These are phyloP conservation scores for Artibeus lituratus DNA, from an alignment of 2,797 vertebrate genomes.

Conservation along the genomic window DNA sequence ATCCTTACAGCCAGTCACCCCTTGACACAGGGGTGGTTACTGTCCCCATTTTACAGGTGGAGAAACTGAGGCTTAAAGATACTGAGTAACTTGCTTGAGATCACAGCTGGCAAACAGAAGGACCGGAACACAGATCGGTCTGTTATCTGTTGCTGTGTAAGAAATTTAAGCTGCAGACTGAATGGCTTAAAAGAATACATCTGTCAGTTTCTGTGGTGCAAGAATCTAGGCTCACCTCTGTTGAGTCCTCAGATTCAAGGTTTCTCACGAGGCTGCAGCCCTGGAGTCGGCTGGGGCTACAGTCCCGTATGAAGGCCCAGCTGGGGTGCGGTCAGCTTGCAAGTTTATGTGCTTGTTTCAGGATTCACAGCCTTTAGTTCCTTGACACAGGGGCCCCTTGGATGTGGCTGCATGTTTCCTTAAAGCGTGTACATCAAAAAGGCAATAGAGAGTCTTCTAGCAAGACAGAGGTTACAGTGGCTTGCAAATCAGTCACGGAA, in stretches of 20 bases:
- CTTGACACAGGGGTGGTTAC: background rate
- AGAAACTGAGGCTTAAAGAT: background rate
- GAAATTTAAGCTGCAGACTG: background rate
- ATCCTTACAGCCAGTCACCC: background rate
- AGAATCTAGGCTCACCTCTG: background rate
- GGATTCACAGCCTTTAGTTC: background rate
- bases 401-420: background rate
- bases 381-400: background rate
- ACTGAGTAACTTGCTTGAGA: background rate
- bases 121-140: background rate
- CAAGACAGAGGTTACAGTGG: background rate
- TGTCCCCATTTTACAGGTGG: background rate
- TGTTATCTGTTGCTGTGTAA: background rate
- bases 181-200: too few species aligned
- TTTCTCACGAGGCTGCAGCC: background rate
- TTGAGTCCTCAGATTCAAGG: fast-evolving
- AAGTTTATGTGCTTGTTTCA: fast-evolving
- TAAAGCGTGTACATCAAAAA: background rate
- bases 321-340: fast-evolving
- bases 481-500: background rate
- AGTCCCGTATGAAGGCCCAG: fast-evolving
- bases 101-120: background rate
- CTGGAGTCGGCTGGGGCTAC: background rate
- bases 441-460: background rate
- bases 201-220: background rate